phyloP scores from a whole-genome alignment of 1,140 invertebrate species.

The Drosophila ironensis region DNA sequence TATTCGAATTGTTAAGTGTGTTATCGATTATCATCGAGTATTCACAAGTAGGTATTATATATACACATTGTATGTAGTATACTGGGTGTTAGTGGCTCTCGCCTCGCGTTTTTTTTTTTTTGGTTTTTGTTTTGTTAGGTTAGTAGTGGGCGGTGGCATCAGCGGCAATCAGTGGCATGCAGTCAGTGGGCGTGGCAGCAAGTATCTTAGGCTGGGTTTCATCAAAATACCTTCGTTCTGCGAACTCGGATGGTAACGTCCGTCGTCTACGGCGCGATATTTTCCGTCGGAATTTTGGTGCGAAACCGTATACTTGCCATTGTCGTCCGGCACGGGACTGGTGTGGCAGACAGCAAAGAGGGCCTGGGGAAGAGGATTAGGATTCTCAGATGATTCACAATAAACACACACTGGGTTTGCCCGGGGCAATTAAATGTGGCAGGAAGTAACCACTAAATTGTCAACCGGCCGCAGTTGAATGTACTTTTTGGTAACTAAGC shows the following conservation, averaged over 20 bases:
- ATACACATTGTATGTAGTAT: conserved; percentile 6
- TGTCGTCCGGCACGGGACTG: conserved; percentile 51
- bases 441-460: not conserved
- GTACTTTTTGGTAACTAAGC: not conserved
- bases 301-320: conserved; percentile 79
- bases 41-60: not conserved
- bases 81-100: conserved; percentile 17
- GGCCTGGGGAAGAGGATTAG: conserved; percentile 37
- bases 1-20: conserved; percentile 10
- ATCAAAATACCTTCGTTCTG: conserved; percentile 75
- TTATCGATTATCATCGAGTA: conserved; percentile 19
- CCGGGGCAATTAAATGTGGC: not conserved
- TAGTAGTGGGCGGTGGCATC: conserved; percentile 46
- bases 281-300: conserved; percentile 53
- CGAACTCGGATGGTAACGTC: conserved; percentile 67
- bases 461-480: conserved; percentile 1
- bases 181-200: conserved; percentile 47
- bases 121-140: conserved; percentile 24
- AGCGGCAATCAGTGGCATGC: conserved; percentile 55
- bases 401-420: not conserved
- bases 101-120: conserved; percentile 8
- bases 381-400: not conserved
- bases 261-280: conserved; percentile 69
- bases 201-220: conserved; percentile 30
- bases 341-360: conserved; percentile 67